Conservation (phyloP, 2,113 vertebrate species). For the Lepisosteus osseus region DNA sequence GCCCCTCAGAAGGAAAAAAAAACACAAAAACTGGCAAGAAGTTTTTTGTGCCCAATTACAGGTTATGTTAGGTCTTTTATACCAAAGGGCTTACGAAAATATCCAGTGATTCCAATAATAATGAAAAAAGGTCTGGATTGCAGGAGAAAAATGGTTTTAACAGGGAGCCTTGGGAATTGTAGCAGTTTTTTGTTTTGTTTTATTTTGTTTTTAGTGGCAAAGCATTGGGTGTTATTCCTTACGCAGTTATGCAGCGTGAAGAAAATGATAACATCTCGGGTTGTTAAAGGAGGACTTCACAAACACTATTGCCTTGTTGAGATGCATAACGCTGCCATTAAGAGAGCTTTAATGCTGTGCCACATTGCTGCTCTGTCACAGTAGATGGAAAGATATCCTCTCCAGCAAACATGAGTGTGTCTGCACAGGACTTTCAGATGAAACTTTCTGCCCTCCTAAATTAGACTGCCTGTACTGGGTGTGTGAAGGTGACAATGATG, state of each 20-base stretch:
- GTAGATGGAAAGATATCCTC: conserved; percentile 23
- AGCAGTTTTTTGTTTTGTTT: conserved; percentile 24
- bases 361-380: conserved; percentile 11
- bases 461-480: no score
- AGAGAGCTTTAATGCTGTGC: conserved; percentile 24
- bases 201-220: conserved; percentile 21
- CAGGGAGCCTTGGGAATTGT: not conserved
- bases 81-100: conserved; percentile 25
- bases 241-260: conserved; percentile 18
- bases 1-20: not conserved
- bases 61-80: conserved; percentile 34
- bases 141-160: conserved; percentile 4
- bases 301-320: conserved; percentile 20
- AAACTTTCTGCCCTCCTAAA: not conserved
- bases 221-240: conserved; percentile 21
- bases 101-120: conserved; percentile 5
- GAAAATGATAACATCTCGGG: conserved; percentile 35
- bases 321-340: conserved; percentile 26
- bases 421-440: not conserved
- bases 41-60: conserved; percentile 26
- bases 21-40: no score
- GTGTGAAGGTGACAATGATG: no score
- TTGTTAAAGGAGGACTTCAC: conserved; percentile 28
- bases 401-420: not conserved
- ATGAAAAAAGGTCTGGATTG: conserved; percentile 20